Evolutionary conservation across 1,140 invertebrate species (phyloP), one percentile per base, ranked within the genome.

Genomic region (Aricia agestis): DNA sequence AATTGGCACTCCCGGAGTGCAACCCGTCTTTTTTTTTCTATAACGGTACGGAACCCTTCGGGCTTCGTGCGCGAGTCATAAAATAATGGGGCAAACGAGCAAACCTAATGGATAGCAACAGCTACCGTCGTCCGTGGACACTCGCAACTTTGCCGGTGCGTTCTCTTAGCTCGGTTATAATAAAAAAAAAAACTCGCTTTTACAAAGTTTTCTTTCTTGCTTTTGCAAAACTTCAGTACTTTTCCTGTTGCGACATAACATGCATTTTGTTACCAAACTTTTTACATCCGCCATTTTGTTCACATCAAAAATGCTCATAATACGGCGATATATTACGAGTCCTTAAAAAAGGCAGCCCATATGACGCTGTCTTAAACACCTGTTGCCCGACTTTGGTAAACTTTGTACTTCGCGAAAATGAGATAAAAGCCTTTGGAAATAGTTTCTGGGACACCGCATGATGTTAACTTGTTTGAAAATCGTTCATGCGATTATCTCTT

Each of bases 391-490:
- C 79, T 91, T 86, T 59, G 74, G 63, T n/a, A 79, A 91, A 91
- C 87, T 91, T 89, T 87, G 82, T 85, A 91, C 87, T 91, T 79
- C 82, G 78, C 75, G 81, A 87, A 86, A 89, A 88, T 84, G 84
- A 82, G 86, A 87, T 90, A 88, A 91, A 86, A 90, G 87, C 86
- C 86, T 88, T 25, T 81, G 76, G 78, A 83, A 86, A 89, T 90
- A 90, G 87, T 91, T 91, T 85, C 79, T 85, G 81, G 81, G 84
- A 83, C 85, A 85, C 83, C 87, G 88, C 82, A 91, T 90, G 86
- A 79, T 86, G 84, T 85, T 85, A 85, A 81, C 78, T 79, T 74
- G 71, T 61, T 72, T 71, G 74, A 73, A 68, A 70, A 76, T 74
- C 68, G 42, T 71, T 67, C 63, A 67, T 65, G 68, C 59, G 68